Conservation (phyloP, 2,797 vertebrate species). For the Diplodus sargus region DNA sequence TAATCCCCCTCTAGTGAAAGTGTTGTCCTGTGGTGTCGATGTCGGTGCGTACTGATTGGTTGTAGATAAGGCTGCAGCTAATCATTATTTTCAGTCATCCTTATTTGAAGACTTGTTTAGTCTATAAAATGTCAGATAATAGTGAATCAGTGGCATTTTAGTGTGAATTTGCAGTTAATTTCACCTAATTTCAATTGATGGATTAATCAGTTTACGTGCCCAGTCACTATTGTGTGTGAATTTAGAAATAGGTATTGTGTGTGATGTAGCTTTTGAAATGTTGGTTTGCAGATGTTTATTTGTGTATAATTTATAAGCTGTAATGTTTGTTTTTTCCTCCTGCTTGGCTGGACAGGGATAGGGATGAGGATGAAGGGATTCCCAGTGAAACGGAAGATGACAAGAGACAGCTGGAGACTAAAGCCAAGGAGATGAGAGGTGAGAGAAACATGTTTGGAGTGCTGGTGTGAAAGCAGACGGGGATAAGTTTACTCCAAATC, state of each 20-base stretch:
- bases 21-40: background rate
- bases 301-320: background rate
- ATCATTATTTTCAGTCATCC: background rate
- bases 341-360: conserved; percentile 85
- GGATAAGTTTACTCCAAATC: background rate
- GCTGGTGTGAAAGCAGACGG: background rate
- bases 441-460: conserved; percentile 18
- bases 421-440: conserved; percentile 96
- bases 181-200: background rate
- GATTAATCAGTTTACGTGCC: background rate
- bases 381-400: conserved; percentile 97
- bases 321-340: background rate
- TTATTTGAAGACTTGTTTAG: background rate
- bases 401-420: conserved; percentile 90
- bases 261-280: background rate
- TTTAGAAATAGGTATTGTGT: background rate
- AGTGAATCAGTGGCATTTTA: background rate
- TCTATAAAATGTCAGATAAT: conserved; percentile 5
- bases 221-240: background rate
- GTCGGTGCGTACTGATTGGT: background rate
- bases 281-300: background rate
- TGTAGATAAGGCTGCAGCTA: background rate
- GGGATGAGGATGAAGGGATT: conserved; percentile 97
- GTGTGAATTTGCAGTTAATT: background rate
- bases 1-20: background rate